These are phyloP conservation scores for Danio rerio DNA, from an alignment of 2,113 vertebrate genomes.

Conservation along the genomic window GRCz12tu NC_133200.1:20244501-20245000, in stretches of 20 bases:
- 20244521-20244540: neutral
- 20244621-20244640: conserved; percentile 47
- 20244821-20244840: conserved; percentile 43
- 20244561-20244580: neutral
- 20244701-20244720: conserved; percentile 24
- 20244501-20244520: neutral
- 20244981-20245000: neutral
- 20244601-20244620: conserved; percentile 33
- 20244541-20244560: neutral
- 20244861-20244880: neutral
- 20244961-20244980: conserved; percentile 69
- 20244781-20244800: neutral
- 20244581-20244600: conserved; percentile 49
- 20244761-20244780: neutral
- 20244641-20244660: conserved; percentile 24
- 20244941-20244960: conserved; percentile 71
- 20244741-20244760: neutral
- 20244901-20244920: conserved; percentile 64
- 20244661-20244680: conserved; percentile 39
- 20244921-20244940: conserved; percentile 76
- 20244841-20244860: neutral
- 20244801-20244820: neutral
- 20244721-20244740: conserved; percentile 26
- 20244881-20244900: conserved; percentile 22
- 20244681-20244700: conserved; percentile 46